A percentile compares a stretch with the other conserved stretches of the same genome.
phyloP scores from a whole-genome alignment of 2,888 invertebrate species.

The Venustoraphidia nigricollis region DNA sequence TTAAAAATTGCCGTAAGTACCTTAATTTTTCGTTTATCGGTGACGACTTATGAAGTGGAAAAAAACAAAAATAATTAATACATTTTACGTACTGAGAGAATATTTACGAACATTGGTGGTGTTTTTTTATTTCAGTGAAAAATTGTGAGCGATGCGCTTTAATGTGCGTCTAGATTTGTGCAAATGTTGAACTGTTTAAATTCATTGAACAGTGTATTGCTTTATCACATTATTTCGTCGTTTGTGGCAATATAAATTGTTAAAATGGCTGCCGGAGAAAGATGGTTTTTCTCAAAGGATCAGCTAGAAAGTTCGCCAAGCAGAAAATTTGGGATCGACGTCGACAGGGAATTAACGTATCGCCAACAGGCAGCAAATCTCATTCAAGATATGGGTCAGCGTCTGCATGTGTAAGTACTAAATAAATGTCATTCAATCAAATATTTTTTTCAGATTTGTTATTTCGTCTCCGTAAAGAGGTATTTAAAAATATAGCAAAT shows the following conservation, averaged over 20 bases:
- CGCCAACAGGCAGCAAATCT: conserved; percentile 95
- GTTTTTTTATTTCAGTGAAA: too few species aligned
- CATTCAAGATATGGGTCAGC: conserved; percentile 98
- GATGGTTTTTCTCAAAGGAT: conserved; percentile 94
- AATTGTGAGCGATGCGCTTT: too few species aligned
- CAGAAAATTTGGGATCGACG: conserved; percentile 80
- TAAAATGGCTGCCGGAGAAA: conserved; percentile 69
- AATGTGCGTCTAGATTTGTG: too few species aligned
- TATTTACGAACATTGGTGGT: too few species aligned
- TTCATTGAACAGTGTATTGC: conserved; percentile 1
- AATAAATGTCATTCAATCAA: conserved; percentile 25
- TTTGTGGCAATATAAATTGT: conserved; percentile 35
- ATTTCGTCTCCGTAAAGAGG: too few species aligned
- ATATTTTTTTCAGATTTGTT: conserved; percentile 39
- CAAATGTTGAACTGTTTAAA: conserved; percentile 4
- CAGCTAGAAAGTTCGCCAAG: conserved; percentile 83
- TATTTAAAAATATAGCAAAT: too few species aligned
- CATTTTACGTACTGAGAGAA: too few species aligned
- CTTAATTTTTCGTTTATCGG: conserved; percentile 2
- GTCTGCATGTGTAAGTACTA: conserved; percentile 71
- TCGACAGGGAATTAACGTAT: conserved; percentile 86
- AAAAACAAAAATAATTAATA: neutral
- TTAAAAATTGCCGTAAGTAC: conserved; percentile 6
- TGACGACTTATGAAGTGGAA: conserved; percentile 3
- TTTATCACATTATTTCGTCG: conserved; percentile 16